Evolutionary conservation across 2,797 vertebrate genomes (phyloP).

Genomic region (Syndactyla subalaris): DNA sequence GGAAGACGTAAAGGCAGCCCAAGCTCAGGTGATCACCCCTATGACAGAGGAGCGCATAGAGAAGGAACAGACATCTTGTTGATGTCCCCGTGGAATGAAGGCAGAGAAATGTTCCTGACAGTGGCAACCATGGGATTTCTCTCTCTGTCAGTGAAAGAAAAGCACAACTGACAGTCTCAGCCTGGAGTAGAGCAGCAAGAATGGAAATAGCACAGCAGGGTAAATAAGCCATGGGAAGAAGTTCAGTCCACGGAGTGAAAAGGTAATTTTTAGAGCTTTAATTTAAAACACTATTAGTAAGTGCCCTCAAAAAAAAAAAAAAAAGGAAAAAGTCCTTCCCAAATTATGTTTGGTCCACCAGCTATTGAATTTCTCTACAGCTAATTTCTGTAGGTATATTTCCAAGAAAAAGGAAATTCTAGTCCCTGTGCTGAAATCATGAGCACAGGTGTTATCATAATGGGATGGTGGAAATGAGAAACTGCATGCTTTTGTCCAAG

Average conservation of each 20-base stretch:
- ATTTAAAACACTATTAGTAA: background rate
- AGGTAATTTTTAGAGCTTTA: background rate
- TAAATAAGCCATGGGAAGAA: conserved; percentile 29
- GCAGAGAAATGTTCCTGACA: conserved; percentile 68
- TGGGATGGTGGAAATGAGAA: background rate
- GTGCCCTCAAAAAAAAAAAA: fast-evolving
- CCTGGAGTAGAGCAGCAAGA: background rate
- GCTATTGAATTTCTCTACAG: background rate
- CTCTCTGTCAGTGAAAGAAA: conserved; percentile 60
- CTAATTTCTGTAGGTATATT: background rate
- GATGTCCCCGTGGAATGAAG: conserved; percentile 65
- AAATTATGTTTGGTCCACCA: background rate
- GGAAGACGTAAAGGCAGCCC: conserved; percentile 42
- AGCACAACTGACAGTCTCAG: conserved; percentile 65
- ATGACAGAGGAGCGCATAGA: conserved; percentile 18
- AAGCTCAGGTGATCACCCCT: conserved; percentile 58
- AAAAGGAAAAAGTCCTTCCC: too few species aligned
- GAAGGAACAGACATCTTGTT: conserved; percentile 41
- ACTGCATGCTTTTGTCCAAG: background rate
- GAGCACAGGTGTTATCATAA: fast-evolving
- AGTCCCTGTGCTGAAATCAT: background rate
- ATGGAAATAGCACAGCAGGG: conserved; percentile 14
- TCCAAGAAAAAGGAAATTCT: background rate
- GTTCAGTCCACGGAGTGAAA: background rate
- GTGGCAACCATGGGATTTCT: conserved; percentile 70